These are phyloP conservation scores for Punctoribates punctum DNA, from an alignment of 2,888 invertebrate genomes.

Conservation along the genomic window DNA sequence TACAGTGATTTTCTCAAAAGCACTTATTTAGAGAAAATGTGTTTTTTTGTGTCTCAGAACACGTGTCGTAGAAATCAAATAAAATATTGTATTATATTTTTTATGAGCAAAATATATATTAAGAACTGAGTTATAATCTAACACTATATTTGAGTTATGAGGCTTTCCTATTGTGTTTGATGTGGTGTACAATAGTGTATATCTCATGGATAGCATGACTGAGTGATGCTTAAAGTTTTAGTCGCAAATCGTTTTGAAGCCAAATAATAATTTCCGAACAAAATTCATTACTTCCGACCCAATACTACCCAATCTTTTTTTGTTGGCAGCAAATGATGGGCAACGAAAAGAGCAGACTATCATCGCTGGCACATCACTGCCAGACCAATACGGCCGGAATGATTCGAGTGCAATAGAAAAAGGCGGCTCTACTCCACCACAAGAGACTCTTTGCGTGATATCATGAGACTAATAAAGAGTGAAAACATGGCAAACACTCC, in stretches of 20 bases:
- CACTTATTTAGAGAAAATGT: slow-evolving; percentile 25
- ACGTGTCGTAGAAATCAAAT: slow-evolving; percentile 15
- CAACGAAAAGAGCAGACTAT: slow-evolving; percentile 11
- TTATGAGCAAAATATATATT: neutral
- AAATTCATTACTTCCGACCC: slow-evolving; percentile 37
- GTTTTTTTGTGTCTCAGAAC: neutral
- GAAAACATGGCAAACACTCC: slow-evolving; percentile 11
- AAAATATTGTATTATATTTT: neutral
- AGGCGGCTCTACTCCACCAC: slow-evolving; percentile 29
- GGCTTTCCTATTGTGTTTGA: neutral
- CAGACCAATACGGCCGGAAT: neutral
- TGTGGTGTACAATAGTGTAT: neutral
- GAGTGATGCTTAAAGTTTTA: slow-evolving; percentile 27
- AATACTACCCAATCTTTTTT: neutral
- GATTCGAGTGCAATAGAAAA: neutral
- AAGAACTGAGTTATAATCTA: neutral
- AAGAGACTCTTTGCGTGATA: slow-evolving; percentile 36
- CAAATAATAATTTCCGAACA: slow-evolving; percentile 36
- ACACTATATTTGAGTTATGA: slow-evolving; percentile 11
- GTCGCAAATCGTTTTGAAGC: neutral
- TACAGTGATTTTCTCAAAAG: neutral
- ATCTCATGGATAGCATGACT: slow-evolving; percentile 33
- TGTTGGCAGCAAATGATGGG: slow-evolving; percentile 36
- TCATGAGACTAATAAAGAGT: slow-evolving; percentile 37
- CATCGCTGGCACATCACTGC: neutral